Conservation (phyloP, 2,113 vertebrate species). For the Phoxinus phoxinus region DNA sequence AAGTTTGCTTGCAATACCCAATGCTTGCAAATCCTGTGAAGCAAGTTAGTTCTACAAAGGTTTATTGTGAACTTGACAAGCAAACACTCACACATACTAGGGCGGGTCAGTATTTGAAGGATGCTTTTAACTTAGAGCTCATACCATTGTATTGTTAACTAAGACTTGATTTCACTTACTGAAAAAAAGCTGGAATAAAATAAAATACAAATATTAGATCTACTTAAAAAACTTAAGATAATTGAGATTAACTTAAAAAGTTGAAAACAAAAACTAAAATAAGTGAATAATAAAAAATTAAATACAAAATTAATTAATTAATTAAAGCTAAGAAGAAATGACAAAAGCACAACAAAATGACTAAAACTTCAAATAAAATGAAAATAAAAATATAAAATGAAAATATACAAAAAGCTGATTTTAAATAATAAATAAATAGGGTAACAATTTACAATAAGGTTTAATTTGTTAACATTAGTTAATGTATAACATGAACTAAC, state of each 20-base stretch:
- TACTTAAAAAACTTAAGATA: neutral
- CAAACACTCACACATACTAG: neutral
- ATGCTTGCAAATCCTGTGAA: neutral
- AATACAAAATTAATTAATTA: too few relatives aligned
- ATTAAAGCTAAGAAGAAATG: neutral
- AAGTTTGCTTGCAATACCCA: neutral
- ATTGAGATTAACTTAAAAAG: too few relatives aligned
- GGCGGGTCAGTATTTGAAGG: neutral
- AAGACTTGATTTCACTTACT: neutral
- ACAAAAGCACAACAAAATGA: neutral
- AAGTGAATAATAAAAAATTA: neutral
- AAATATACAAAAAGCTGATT: neutral
- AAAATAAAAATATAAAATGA: neutral
- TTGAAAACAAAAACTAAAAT: neutral
- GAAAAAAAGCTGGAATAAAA: neutral
- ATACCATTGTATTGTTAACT: neutral
- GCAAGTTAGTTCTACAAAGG: neutral
- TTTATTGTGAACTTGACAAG: neutral
- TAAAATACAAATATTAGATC: neutral
- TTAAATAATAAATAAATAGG: neutral
- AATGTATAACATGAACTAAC: too few relatives aligned
- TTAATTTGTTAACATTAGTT: too few relatives aligned
- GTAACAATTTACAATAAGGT: too few relatives aligned
- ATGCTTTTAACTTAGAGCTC: conserved; percentile 8
- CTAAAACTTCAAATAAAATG: neutral